Evolutionary conservation across 2,888 invertebrate genomes (phyloP).

Genomic region (Nymphalis polychloros): DNA sequence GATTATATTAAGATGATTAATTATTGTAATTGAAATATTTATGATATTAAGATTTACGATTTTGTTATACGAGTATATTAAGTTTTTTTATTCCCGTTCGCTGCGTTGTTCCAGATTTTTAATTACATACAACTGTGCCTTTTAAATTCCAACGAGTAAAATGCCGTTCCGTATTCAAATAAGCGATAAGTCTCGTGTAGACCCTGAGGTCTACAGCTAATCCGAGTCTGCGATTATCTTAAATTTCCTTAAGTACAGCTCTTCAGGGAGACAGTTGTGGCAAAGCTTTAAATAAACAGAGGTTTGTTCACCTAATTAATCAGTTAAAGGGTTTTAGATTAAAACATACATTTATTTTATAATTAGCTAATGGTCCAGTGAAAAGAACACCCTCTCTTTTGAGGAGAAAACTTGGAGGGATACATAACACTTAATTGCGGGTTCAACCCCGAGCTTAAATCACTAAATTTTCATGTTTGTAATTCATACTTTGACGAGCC

Average conservation of each 20-base stretch:
- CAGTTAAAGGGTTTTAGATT: neutral
- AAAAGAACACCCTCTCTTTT: too few species aligned
- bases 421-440: too few species aligned
- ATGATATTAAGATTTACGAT: too few species aligned
- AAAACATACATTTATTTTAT: neutral
- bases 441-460: too few species aligned
- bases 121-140: neutral
- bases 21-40: too few species aligned
- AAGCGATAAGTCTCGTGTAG: neutral
- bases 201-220: neutral
- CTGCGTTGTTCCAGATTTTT: too few species aligned
- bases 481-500: too few species aligned
- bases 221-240: neutral
- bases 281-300: neutral
- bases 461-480: too few species aligned
- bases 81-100: too few species aligned
- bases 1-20: too few species aligned
- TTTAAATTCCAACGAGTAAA: neutral
- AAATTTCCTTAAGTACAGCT: slow-evolving; percentile 12
- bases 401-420: too few species aligned
- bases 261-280: slow-evolving; percentile 4
- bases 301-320: neutral
- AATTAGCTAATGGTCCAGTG: neutral
- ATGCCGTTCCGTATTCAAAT: neutral
- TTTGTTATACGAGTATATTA: too few species aligned